Base-by-base conservation (phyloP, 2,113 vertebrate species). In the Podiceps cristatus region DNA sequence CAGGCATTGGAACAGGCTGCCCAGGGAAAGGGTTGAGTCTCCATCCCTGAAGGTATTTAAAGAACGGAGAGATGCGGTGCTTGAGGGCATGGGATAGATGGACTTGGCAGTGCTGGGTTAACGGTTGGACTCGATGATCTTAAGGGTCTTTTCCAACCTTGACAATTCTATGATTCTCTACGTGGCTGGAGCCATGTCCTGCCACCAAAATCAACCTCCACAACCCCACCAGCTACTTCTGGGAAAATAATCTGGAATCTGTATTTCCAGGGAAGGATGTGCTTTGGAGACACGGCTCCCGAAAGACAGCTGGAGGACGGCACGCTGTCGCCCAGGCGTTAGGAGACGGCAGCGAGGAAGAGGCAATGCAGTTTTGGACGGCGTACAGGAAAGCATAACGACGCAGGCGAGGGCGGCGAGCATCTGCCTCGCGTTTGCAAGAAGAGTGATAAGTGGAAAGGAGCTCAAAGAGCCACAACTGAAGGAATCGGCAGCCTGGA, bases 161-260 rank as follows among this genome's bases (percentile, higher is more conserved):
- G 37, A 37, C 37, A 37, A 37, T 37, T 37, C 37, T 37, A 37
- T 9, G 37, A 37, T 37, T 37, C 37, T 62, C 47, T 18, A 1
- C 0, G 0, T 0, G 0, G 29, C 59, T 84, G 49, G 0, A 37
- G 24, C 35, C 55, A 2, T 42, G 37, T 13, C 12, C 25, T 58
- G 11, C 62, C 45, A 15, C 11, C 23, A 56, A 52, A n/a, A 82
- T 4, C 50, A 40, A 1, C 19, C 3, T 56, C 40, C 59, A 22
- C 25, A 52, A 4, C 5, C 8, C 2, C 1, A 3, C n/a, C 0
- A 1, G 14, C 17, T 52, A 12, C 31, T 45, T 45, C 24, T 37
- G 20, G 16, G 27, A 8, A 37, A 35, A 64, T 11, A 24, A 40
- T 1, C 37, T 42, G 11, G 15, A 35, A 18, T 8, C n/a, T 37